Base-by-base conservation (phyloP, 2,113 vertebrate genomes). In the Seriola quinqueradiata region DNA sequence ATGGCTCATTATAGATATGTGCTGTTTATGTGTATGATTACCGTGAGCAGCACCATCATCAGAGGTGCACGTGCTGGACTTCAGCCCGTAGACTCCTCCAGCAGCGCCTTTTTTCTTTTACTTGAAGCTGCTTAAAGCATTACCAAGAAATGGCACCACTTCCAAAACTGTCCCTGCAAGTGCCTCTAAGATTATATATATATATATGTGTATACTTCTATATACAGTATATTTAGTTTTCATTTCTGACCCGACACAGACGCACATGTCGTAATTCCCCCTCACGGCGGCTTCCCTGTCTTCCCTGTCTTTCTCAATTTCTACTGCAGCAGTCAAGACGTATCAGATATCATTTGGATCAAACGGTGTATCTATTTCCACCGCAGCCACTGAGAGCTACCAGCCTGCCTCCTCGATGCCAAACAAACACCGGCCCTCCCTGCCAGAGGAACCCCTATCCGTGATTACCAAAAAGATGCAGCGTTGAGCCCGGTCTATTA, bases 401-500 rank as follows among this genome's bases (percentile, higher is more conserved):
- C 84, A 66, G 61, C 64, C 87, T 54, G 67, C 81, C 66, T 81
- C 61, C 79, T 63, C 23, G 11, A 65, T 71, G 79, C 82, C 85
- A 77, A 79, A 87, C 75, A 89, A 91, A 90, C 86, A 67, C 21
- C 28, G 9, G 71, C 50, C 25, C 70, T 73, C 74, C 19, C 70
- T 80, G 84, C 84, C 84, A 71, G 82, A 70, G n/a, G 8, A 72
- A 34, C 72, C 66, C 69, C 66, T 61, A 16, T 70, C 64, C n/a
- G 9, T 75, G 82, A 89, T 88, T 87, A 83, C 70, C 86, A 84
- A 83, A 81, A 90, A 92, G 89, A 91, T 81, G 85, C 86, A 68
- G 77, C 57, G 12, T 64, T 17, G 70, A 83, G 87, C 79, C 89
- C 23, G 54, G 77, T 60, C 90, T 85, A 93, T 94, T 94, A 95